Base-by-base conservation (phyloP, 1,140 invertebrate species). In the Brachystomella parvula region DNA sequence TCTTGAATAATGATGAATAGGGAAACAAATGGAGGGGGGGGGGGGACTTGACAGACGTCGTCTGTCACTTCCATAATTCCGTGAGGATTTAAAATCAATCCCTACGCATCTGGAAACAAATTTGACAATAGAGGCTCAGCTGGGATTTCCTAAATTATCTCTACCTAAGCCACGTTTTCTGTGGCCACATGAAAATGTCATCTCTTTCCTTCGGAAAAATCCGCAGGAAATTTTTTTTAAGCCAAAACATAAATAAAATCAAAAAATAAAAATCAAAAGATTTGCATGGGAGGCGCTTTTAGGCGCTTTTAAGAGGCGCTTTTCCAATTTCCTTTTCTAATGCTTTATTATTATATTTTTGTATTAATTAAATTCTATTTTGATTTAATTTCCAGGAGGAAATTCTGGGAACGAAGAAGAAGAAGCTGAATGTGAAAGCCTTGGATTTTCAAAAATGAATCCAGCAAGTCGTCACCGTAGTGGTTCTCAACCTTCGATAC, bases 361-460 rank as follows among this genome's bases (percentile, higher is more conserved):
- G 12, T 28, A 24, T 12, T 24, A 57, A 24, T 24, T 57, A n/a
- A 15, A 57, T 15, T 15, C 12, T 24, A 57, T n/a, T 57, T 15
- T 24, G 12, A 57, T 57, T 15, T 15, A 15, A 26, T 53, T 61
- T 49, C 44, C 65, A 72, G 71, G 71, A 67, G 71, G 68, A 68
- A 69, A 67, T 62, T 72, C 71, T 62, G 67, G 60, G 47, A 72
- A 72, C 71, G 71, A 72, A 64, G 71, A 72, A 31, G 71, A 72
- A 49, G 71, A 69, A n/a, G 63, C 32, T 12, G 64, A 70, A 61
- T 26, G 61, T 31, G 60, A 47, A 63, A 35, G 39, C 53, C 28
- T 62, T 30, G 32, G 35, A n/a, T 24, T 64, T n/a, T 28, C 59
- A 58, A 66, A 39, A 66, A 62, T 66, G 44, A 66, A 35, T 29